A percentile compares a stretch with the other conserved stretches of the same genome.
Conservation (phyloP, 2,113 vertebrate genomes). For the Haemorhous mexicanus region DNA sequence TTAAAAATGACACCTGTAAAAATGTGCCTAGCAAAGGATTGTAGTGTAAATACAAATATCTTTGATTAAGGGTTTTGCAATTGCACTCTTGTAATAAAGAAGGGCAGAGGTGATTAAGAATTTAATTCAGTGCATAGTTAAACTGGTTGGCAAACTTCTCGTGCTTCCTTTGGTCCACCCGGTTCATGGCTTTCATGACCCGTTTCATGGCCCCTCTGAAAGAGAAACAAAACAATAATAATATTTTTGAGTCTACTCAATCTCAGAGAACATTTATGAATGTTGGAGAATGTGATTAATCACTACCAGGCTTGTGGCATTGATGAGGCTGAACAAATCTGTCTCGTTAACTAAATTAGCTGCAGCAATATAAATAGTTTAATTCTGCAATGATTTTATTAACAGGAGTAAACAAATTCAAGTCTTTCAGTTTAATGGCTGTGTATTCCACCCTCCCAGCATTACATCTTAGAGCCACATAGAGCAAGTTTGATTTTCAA, state of each 20-base stretch:
- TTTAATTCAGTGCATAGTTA: conserved; percentile 90
- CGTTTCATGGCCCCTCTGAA: conserved; percentile 84
- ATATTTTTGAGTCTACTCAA: neutral
- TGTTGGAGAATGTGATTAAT: conserved; percentile 39
- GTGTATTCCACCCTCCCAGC: neutral
- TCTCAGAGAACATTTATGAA: neutral
- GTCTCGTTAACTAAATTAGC: conserved; percentile 69
- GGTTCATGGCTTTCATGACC: conserved; percentile 82
- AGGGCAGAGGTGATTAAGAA: neutral
- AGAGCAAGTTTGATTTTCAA: neutral
- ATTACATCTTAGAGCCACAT: neutral
- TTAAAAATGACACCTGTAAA: neutral
- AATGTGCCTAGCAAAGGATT: neutral
- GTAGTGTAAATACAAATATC: neutral
- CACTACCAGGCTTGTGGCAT: neutral
- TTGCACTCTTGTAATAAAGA: neutral
- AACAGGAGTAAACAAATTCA: conserved; percentile 69
- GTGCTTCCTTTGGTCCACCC: conserved; percentile 85
- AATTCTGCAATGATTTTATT: conserved; percentile 62
- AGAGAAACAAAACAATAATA: neutral
- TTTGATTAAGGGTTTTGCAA: neutral
- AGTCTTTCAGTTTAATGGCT: conserved; percentile 20
- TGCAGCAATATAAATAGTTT: conserved; percentile 62
- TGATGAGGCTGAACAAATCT: conserved; percentile 71
- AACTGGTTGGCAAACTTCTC: conserved; percentile 98